Conservation (phyloP, 2,797 vertebrate genomes). For the Gymnothorax reevesii region DNA sequence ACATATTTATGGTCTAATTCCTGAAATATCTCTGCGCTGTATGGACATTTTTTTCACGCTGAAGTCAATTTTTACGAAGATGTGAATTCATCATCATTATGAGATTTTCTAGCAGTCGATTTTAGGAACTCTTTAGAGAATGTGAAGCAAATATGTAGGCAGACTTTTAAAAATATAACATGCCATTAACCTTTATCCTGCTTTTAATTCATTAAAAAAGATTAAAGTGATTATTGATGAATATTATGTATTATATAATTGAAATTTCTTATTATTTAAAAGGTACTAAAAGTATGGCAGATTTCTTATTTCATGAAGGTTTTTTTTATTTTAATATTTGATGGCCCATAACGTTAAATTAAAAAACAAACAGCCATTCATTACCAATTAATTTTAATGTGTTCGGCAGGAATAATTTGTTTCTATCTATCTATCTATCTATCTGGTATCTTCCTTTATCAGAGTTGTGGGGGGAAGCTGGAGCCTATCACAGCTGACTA, state of each 20-base stretch:
- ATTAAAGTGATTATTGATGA: not conserved
- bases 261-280: not conserved
- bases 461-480: too few species aligned
- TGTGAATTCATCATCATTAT: not conserved
- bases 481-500: too few species aligned
- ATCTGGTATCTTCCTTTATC: too few species aligned
- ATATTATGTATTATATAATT: not conserved
- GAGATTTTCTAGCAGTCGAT: not conserved
- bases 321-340: not conserved
- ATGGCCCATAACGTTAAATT: not conserved
- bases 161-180: not conserved
- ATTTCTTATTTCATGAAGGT: slow-evolving; percentile 2
- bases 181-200: not conserved
- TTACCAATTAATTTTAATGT: not conserved
- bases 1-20: not conserved
- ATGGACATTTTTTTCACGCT: not conserved
- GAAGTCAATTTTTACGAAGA: not conserved
- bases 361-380: not conserved
- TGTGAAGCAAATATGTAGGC: not conserved
- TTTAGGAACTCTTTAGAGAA: not conserved
- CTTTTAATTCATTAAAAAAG: too few species aligned
- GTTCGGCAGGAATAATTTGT: not conserved
- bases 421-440: not conserved
- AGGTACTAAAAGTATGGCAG: not conserved
- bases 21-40: too few species aligned